Conservation (phyloP, 2,113 vertebrate genomes). For the Cryptomyrus ogoouensis region DNA sequence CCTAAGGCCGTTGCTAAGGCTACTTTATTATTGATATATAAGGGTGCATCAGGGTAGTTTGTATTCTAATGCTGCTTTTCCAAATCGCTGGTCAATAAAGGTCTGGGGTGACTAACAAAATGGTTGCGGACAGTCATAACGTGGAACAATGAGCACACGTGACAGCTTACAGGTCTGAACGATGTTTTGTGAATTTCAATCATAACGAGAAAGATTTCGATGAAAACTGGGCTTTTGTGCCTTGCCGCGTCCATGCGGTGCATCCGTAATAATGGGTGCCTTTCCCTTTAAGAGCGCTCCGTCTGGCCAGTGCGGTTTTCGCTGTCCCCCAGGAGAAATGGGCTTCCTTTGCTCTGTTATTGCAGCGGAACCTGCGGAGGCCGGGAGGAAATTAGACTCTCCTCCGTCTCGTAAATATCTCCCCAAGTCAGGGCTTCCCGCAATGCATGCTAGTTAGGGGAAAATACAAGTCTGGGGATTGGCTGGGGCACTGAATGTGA, state of each 20-base stretch:
- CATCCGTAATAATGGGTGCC: not conserved
- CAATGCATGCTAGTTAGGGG: conserved; percentile 33
- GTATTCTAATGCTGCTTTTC: not conserved
- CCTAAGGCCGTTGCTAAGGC: not conserved
- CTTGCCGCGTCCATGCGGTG: no score
- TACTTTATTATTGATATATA: not conserved
- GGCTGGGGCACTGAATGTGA: not conserved
- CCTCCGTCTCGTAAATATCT: conserved; percentile 69
- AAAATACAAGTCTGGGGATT: conserved; percentile 30
- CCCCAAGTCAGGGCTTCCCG: conserved; percentile 60
- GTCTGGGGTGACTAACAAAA: not conserved
- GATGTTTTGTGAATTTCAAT: not conserved
- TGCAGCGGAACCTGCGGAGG: conserved; percentile 71
- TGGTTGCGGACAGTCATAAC: not conserved
- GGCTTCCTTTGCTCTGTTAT: conserved; percentile 70
- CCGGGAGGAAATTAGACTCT: conserved; percentile 72
- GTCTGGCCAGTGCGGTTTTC: conserved; percentile 35
- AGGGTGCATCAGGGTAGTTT: not conserved
- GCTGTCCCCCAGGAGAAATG: conserved; percentile 61
- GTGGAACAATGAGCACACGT: not conserved
- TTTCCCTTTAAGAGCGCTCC: conserved; percentile 38
- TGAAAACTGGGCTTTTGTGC: not conserved
- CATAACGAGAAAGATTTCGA: not conserved
- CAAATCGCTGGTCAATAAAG: not conserved
- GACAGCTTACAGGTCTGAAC: not conserved